Percentiles rank a stretch among this genome's conserved stretches.
phyloP scores from a whole-genome alignment of 1,140 invertebrate species.

The Zophobas atratus region DNA sequence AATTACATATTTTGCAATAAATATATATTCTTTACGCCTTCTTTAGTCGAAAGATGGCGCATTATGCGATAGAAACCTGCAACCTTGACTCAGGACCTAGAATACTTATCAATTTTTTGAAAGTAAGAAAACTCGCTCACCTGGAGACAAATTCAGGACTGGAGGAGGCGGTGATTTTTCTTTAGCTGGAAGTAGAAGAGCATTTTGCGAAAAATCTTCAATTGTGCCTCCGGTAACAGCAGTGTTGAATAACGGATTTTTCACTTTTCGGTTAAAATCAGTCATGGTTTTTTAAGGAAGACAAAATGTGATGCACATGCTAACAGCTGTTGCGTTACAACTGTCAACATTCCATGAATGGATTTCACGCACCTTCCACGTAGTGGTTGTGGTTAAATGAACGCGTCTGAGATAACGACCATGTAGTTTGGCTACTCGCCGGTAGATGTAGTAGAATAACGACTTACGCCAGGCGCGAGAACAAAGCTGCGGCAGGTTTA shows the following conservation, averaged over 20 bases:
- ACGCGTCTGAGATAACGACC: background rate
- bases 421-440: conserved; percentile 6
- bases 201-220: conserved; percentile 65
- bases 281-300: conserved; percentile 53
- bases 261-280: conserved; percentile 57
- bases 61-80: background rate
- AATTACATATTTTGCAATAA: background rate
- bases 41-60: conserved; percentile 8
- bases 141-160: conserved; percentile 52
- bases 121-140: conserved; percentile 45
- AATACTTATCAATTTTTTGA: background rate
- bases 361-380: conserved; percentile 25
- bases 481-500: conserved; percentile 20
- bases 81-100: background rate
- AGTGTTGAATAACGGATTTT: conserved; percentile 63
- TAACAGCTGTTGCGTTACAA: conserved; percentile 45
- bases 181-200: conserved; percentile 61
- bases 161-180: conserved; percentile 50
- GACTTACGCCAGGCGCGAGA: background rate
- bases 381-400: background rate
- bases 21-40: background rate
- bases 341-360: conserved; percentile 29
- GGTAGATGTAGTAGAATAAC: background rate
- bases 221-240: conserved; percentile 63
- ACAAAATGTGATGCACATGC: conserved; percentile 46